phyloP scores from a whole-genome alignment of 2,113 vertebrate species.

The Scalopus aquaticus region DNA sequence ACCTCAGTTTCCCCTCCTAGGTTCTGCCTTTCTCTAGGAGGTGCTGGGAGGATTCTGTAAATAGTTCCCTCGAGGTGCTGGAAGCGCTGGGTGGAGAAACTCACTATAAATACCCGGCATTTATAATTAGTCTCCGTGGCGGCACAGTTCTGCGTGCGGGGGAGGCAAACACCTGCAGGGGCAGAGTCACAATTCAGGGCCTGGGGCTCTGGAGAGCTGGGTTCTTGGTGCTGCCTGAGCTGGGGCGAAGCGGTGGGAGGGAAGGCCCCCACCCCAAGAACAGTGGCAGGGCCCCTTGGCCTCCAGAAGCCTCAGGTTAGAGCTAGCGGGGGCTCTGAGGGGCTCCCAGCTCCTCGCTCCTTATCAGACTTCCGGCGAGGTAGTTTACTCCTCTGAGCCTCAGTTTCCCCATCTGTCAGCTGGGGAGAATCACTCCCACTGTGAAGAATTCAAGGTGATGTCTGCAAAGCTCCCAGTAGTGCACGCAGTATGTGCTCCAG shows the following conservation, averaged over 20 bases:
- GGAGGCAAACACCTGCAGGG: slow-evolving; percentile 69
- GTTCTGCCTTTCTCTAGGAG: slow-evolving; percentile 36
- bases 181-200: slow-evolving; percentile 48
- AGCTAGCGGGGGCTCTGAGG: neutral
- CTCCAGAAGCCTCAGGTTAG: neutral
- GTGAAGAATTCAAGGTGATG: neutral
- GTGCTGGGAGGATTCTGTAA: slow-evolving; percentile 74
- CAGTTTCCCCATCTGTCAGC: neutral
- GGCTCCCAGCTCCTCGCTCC: neutral
- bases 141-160: slow-evolving; percentile 51
- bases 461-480: neutral
- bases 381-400: neutral
- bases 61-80: slow-evolving; percentile 75
- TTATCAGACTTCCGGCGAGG: neutral
- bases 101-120: slow-evolving; percentile 77
- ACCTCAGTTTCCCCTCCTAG: slow-evolving; percentile 60
- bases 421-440: neutral
- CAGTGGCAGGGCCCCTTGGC: neutral
- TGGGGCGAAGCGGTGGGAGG: neutral
- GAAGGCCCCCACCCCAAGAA: neutral
- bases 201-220: neutral
- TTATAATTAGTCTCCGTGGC: slow-evolving; percentile 76
- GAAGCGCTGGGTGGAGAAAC: slow-evolving; percentile 71
- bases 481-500: neutral
- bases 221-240: neutral